These are phyloP conservation scores for Cryptus viduatorius DNA, from an alignment of 2,888 invertebrate genomes.

Conservation along the genomic window DNA sequence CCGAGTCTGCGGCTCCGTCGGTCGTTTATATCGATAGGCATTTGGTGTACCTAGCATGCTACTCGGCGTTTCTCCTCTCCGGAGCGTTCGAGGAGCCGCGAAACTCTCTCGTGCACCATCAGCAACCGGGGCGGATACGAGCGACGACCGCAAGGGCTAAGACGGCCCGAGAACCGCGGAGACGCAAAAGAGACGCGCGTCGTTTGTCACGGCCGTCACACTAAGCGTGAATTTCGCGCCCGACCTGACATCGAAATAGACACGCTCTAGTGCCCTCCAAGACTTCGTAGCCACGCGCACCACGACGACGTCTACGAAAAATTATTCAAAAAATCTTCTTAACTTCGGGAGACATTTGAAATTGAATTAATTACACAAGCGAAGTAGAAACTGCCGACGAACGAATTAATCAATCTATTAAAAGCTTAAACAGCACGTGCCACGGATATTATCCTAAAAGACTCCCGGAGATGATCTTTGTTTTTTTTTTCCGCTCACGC, in stretches of 20 bases:
- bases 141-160: constrained; percentile 17
- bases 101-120: constrained; percentile 24
- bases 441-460: not conserved
- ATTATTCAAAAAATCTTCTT: constrained; percentile 28
- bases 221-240: constrained; percentile 66
- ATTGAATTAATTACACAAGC: constrained; percentile 56
- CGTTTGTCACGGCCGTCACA: constrained; percentile 67
- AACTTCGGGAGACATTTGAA: constrained; percentile 31
- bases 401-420: constrained; percentile 64
- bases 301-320: constrained; percentile 46
- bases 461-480: not conserved
- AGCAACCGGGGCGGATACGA: constrained; percentile 14
- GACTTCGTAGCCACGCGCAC: not conserved
- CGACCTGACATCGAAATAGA: constrained; percentile 68
- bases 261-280: constrained; percentile 45
- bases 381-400: constrained; percentile 21
- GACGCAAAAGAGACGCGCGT: constrained; percentile 51
- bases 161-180: not conserved
- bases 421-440: constrained; percentile 43
- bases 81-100: not conserved
- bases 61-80: constrained; percentile 7
- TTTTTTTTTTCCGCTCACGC: not conserved
- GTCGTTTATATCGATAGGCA: constrained; percentile 41
- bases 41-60: constrained; percentile 26
- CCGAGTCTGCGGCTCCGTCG: constrained; percentile 10